Percentiles rank a stretch among this genome's conserved stretches.
These are phyloP conservation scores for Microtus ochrogaster DNA, from an alignment of 2,113 vertebrate species.

Conservation along the genomic window DNA sequence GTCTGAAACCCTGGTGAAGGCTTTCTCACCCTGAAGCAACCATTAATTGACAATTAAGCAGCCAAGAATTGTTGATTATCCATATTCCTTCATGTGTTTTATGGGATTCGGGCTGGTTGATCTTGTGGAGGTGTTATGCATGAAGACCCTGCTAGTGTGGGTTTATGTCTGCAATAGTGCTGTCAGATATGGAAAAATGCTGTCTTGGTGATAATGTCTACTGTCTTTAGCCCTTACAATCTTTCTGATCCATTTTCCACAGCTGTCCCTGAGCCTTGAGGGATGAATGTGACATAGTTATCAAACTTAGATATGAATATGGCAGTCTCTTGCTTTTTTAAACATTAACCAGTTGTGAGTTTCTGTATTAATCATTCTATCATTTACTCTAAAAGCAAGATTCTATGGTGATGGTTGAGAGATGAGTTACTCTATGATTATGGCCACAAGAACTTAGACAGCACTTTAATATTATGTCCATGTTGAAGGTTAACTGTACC, in stretches of 20 bases:
- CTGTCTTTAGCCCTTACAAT: not conserved
- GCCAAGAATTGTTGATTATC: accelerated
- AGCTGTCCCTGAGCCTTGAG: not conserved
- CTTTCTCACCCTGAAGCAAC: not conserved
- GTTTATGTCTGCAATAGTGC: too few relatives aligned
- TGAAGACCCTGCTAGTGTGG: not conserved
- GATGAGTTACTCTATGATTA: not conserved
- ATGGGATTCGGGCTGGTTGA: too few relatives aligned
- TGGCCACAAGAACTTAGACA: not conserved
- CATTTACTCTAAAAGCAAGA: not conserved
- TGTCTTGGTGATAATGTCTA: not conserved
- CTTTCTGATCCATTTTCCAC: not conserved
- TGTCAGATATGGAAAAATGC: not conserved
- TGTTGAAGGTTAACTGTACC: not conserved
- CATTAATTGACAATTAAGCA: too few relatives aligned
- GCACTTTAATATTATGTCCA: not conserved
- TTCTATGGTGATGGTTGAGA: not conserved
- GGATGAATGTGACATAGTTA: not conserved
- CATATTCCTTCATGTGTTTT: not conserved
- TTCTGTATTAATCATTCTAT: too few relatives aligned
- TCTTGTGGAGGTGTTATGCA: not conserved
- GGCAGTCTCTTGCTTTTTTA: not conserved
- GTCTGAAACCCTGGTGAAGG: not conserved
- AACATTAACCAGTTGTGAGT: not conserved
- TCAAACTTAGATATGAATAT: not conserved